Evolutionary conservation across 2,888 invertebrate species (phyloP).

Genomic region (Antheraea yamamai): DNA sequence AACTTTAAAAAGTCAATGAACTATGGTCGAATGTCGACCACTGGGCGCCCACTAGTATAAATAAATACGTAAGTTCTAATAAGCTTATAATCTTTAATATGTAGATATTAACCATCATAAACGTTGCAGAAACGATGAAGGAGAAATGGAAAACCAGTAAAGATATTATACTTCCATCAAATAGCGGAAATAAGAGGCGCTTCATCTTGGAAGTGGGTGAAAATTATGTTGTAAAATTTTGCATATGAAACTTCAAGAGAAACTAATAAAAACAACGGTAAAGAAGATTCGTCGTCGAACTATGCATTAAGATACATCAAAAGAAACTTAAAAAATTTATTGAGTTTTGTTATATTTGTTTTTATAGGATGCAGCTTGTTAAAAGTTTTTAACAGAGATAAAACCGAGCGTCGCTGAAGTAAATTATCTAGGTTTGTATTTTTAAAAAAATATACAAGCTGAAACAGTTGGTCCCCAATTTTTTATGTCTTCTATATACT

Average conservation of each 20-base stretch:
- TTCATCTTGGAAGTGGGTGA: not conserved
- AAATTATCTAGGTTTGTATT: not conserved
- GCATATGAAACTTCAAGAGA: not conserved
- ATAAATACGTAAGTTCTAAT: too few species aligned
- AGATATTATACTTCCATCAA: not conserved
- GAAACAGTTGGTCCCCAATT: not conserved
- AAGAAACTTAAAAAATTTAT: constrained; percentile 1
- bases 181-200: not conserved
- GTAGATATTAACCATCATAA: not conserved
- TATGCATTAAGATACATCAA: constrained; percentile 1
- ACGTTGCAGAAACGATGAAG: not conserved
- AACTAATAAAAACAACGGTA: not conserved
- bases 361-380: not conserved
- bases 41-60: too few species aligned
- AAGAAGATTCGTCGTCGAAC: not conserved
- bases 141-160: not conserved
- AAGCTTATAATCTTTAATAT: not conserved
- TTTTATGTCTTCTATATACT: not conserved
- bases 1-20: too few species aligned
- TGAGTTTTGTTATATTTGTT: not conserved
- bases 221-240: not conserved
- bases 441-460: not conserved
- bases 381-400: not conserved
- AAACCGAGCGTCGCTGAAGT: not conserved
- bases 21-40: too few species aligned